Conservation (phyloP, 2,113 vertebrate species). For the Prunella fulvescens region DNA sequence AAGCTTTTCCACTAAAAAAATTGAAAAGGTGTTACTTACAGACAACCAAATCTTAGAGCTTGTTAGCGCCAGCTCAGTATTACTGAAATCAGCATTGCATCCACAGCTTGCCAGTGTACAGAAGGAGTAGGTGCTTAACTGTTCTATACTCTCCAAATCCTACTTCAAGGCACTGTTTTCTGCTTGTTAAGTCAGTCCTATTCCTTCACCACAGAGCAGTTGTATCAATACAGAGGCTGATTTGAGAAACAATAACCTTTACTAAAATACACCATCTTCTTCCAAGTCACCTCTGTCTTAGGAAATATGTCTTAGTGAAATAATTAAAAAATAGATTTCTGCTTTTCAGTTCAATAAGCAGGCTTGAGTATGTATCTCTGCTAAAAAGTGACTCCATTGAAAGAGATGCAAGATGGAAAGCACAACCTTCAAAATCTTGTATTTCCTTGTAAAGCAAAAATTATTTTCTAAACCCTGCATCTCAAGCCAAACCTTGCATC, state of each 20-base stretch:
- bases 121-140: not conserved
- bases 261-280: not conserved
- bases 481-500: not conserved
- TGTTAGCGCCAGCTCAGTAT: not conserved
- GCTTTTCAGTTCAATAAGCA: not conserved
- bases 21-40: not conserved
- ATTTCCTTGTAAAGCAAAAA: not conserved
- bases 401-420: not conserved
- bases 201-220: not conserved
- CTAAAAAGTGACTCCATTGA: not conserved
- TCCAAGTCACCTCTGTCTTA: not conserved
- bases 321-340: not conserved
- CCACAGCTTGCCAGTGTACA: not conserved
- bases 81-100: not conserved
- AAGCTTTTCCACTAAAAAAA: not conserved
- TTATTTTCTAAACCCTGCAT: not conserved
- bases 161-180: not conserved
- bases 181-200: not conserved
- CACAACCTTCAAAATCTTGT: not conserved
- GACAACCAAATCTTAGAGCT: not conserved
- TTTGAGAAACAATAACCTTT: not conserved
- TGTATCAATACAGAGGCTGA: not conserved
- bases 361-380: not conserved
- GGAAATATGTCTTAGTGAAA: not conserved
- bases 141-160: not conserved